Evolutionary conservation across 2,888 invertebrate genomes (phyloP), one percentile per base, ranked within the genome.

Genomic region (Drosophila anomalipes): DNA sequence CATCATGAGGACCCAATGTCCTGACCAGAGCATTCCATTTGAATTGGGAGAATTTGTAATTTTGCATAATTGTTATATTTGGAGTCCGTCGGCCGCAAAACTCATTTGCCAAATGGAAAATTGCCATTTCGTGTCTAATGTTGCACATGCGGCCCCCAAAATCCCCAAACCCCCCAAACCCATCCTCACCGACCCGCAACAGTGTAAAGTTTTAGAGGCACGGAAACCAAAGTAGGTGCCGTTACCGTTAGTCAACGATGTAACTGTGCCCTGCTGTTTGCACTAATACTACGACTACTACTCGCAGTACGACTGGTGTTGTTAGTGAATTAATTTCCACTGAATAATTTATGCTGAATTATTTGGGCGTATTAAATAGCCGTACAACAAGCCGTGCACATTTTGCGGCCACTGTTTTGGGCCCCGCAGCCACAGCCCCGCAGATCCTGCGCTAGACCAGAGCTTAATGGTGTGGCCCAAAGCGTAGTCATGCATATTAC

Each of bases 51-150:
- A 88, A 91, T 91, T 91, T 89, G 91, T 88, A 91, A 91, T 91
- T 91, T 90, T 91, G 91, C 91, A 91, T 91, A 91, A 91, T 91
- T 91, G 91, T 83, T 82, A 74, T 84, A 87, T 90, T 86, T 82
- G 90, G 89, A 91, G 83, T 90, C 91, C 81, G 87, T 84, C 89
- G 89, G 90, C 87, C 91, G 83, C 88, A 91, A 91, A 91, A 91
- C 88, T 91, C 90, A 91, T 92, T 92, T 92, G 86, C 86, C 91
- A 91, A 91, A 91, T 91, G 91, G 91, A 91, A 91, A 89, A 90
- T 91, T 90, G 91, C 90, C 91, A 91, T 91, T 90, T 91, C 90
- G 91, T 89, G 82, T 83, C 89, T 87, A 91, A 92, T 91, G 91
- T 83, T 83, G 89, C 90, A 91, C 88, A 91, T 91, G 91, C 85